These are phyloP conservation scores for Sarcophaga caerulescens DNA, from an alignment of 2,888 invertebrate genomes.

Conservation along the genomic window DNA sequence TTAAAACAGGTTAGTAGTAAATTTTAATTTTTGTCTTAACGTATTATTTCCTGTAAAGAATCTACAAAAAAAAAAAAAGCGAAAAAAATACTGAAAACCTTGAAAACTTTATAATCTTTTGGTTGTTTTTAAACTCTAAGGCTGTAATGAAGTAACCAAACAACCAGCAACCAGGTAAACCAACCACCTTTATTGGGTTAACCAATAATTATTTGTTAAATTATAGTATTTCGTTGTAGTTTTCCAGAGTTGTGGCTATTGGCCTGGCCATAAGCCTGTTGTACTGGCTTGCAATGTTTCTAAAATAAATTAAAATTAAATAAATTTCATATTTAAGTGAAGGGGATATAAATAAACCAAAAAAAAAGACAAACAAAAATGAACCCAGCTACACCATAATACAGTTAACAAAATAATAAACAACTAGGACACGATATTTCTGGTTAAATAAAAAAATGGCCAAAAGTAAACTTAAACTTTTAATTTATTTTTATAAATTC, in stretches of 20 bases:
- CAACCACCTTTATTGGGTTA: constrained; percentile 11
- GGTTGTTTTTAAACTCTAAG: background rate
- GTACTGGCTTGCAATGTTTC: background rate
- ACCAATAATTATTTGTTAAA: constrained; percentile 51
- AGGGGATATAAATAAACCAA: constrained; percentile 35
- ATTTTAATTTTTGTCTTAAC: constrained; percentile 31
- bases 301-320: constrained; percentile 50
- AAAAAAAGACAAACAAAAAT: background rate
- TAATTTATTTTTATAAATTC: no score
- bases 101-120: constrained; percentile 42
- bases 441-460: no score
- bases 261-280: background rate
- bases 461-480: no score
- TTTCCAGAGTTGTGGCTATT: constrained; percentile 11
- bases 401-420: background rate
- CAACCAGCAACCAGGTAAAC: constrained; percentile 7
- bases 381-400: background rate
- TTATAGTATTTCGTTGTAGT: constrained; percentile 39
- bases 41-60: constrained; percentile 13
- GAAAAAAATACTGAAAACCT: constrained; percentile 36
- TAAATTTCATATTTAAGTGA: constrained; percentile 42
- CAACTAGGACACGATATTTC: constrained; percentile 2
- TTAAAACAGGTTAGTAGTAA: constrained; percentile 65
- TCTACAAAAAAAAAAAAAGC: background rate
- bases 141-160: background rate